Base-by-base conservation (phyloP, 2,113 vertebrate species). In the Phylloscopus trochiloides region DNA sequence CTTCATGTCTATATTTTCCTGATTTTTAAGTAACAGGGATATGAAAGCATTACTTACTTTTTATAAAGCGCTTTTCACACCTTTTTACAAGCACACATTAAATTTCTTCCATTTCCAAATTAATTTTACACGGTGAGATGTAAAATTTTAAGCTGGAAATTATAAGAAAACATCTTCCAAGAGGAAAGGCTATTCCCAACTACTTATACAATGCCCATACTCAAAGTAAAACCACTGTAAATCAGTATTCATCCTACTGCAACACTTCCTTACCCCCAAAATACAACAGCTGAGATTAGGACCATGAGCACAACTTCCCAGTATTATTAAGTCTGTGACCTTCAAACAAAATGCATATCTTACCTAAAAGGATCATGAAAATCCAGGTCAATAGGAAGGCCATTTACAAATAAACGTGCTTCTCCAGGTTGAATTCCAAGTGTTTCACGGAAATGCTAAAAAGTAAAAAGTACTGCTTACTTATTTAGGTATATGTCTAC, bases 301-400 rank as follows among this genome's bases (percentile, higher is more conserved):
- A 76, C 13, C 29, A 50, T 7, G 4, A 92, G 12, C 4, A 45
- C 15, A 71, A 48, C 9, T 26, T 14, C 21, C 21, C 32, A 43
- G 14, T 15, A 73, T 51, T 76, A 61, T 26, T 31, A 42, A 86
- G 31, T 48, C 43, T 77, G 2, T 25, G 59, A 57, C 34, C 29
- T 61, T 77, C 40, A 61, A 74, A 73, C 5, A 29, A 88, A 70
- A 90, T 12, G 3, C 43, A 68, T 42, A 8, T 65, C 96, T 92
- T 98, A 99, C 99, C 99, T 99, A 96, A 99, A 99, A 66, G 98
- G 97, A 96, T 99, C 99, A 80, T 98, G 98, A 97, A 97, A 70
- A 92, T 99, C 98, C 90, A 99, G 90, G 91, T 99, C 99, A 95
- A 99, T 97, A 91, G 72, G 98, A 94, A 99, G 97, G 32, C 99